phyloP scores from a whole-genome alignment of 2,888 invertebrate species.

The Nematopogon swammerdamellus region DNA sequence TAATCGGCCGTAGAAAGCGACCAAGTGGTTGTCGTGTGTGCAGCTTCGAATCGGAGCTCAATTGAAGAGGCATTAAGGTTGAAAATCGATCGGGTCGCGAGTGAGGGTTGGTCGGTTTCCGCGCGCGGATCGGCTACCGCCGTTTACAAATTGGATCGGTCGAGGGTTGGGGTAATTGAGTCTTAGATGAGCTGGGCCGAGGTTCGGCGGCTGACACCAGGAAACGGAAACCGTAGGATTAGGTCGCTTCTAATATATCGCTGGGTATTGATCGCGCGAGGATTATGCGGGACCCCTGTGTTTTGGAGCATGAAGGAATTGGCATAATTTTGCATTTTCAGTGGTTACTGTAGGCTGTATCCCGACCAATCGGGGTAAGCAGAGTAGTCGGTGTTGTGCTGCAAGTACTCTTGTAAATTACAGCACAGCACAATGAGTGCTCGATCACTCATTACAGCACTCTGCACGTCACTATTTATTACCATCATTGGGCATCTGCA shows the following conservation, averaged over 20 bases:
- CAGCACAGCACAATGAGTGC: too few species aligned
- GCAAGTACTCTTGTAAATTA: too few species aligned
- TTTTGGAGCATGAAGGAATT: not conserved
- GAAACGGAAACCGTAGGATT: conserved; percentile 41
- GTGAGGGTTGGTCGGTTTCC: conserved; percentile 23
- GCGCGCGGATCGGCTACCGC: conserved; percentile 35
- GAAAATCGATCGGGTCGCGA: not conserved
- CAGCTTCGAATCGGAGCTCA: conserved; percentile 13
- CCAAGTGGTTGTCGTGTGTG: too few species aligned
- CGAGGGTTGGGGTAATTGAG: conserved; percentile 53
- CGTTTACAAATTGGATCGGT: conserved; percentile 54
- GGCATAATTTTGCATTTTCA: not conserved
- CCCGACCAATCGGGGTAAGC: too few species aligned
- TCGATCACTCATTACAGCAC: too few species aligned
- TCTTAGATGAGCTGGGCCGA: conserved; percentile 39
- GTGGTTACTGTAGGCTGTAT: too few species aligned
- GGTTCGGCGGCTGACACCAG: conserved; percentile 31
- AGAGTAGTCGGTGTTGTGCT: too few species aligned
- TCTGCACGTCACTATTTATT: too few species aligned
- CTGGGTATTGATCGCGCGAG: conserved; percentile 39
- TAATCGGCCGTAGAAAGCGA: conserved; percentile 49
- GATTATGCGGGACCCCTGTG: not conserved
- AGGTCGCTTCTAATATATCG: conserved; percentile 25
- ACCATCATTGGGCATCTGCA: too few species aligned
- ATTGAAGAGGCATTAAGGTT: conserved; percentile 14